Conservation (phyloP, 1,140 invertebrate species). For the Drosophila virilis region DNA sequence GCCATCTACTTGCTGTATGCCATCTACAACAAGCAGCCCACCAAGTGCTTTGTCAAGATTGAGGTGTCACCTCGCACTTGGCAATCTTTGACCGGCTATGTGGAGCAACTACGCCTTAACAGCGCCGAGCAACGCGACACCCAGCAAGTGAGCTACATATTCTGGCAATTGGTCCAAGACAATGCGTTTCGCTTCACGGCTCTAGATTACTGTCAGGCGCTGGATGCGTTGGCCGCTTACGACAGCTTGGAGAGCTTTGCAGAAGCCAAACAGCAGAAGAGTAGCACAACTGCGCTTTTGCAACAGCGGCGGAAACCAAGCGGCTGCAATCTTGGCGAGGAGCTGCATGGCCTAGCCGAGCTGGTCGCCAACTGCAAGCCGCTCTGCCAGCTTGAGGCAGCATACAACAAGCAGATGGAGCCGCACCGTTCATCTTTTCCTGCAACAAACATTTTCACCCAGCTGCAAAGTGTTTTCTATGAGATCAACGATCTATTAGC, state of each 20-base stretch:
- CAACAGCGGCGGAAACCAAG: constrained; percentile 36
- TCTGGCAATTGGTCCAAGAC: constrained; percentile 55
- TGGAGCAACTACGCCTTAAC: constrained; percentile 14
- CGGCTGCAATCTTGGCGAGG: constrained; percentile 30
- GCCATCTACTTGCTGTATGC: constrained; percentile 66
- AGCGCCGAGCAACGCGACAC: constrained; percentile 24
- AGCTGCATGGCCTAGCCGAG: constrained; percentile 30
- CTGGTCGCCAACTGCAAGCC: constrained; percentile 21
- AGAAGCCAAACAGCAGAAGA: constrained; percentile 12
- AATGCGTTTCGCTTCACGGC: constrained; percentile 71
- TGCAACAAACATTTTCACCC: constrained; percentile 53
- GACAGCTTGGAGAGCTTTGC: constrained; percentile 48
- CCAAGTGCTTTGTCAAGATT: constrained; percentile 66
- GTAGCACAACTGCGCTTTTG: neutral
- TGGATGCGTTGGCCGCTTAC: constrained; percentile 68
- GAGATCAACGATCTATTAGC: constrained; percentile 55
- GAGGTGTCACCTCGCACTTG: constrained; percentile 59
- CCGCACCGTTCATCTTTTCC: constrained; percentile 38
- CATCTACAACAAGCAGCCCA: constrained; percentile 78
- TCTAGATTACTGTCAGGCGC: constrained; percentile 57
- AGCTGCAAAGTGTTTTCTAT: constrained; percentile 47
- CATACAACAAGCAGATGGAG: constrained; percentile 69
- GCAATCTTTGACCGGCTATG: constrained; percentile 49
- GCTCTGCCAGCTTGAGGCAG: constrained; percentile 54
- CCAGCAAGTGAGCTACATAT: constrained; percentile 61